Evolutionary conservation across 2,113 vertebrate genomes (phyloP).

Genomic region (Cheirogaleus medius): DNA sequence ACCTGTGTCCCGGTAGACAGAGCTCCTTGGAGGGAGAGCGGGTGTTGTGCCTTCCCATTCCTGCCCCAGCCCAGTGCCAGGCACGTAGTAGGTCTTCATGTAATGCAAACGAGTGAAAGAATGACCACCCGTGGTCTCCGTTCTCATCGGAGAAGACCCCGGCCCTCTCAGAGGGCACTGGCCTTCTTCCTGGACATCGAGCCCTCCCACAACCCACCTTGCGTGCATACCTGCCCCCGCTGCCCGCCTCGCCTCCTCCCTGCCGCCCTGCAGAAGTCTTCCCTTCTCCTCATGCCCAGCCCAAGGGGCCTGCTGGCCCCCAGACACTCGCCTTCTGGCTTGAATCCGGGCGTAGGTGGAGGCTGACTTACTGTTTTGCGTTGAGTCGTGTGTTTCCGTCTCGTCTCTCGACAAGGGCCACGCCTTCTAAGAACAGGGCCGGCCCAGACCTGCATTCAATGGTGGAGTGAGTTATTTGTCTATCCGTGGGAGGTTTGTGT

Average conservation of each 20-base stretch:
- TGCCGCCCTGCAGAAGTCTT: not conserved
- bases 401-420: not conserved
- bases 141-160: no score
- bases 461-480: fast-evolving
- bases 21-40: not conserved
- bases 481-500: no score
- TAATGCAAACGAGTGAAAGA: fast-evolving
- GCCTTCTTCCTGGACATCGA: not conserved
- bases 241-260: not conserved
- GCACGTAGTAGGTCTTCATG: fast-evolving
- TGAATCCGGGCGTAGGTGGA: fast-evolving
- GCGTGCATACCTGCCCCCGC: not conserved
- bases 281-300: fast-evolving
- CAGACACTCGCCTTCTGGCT: not conserved
- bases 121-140: fast-evolving
- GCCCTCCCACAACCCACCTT: not conserved
- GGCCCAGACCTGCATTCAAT: fast-evolving
- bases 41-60: fast-evolving
- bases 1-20: fast-evolving
- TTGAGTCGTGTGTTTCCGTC: not conserved
- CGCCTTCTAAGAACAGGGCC: fast-evolving
- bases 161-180: not conserved
- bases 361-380: fast-evolving
- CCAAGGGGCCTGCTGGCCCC: fast-evolving
- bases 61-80: not conserved